A percentile compares a stretch with the other conserved stretches of the same genome.
phyloP scores from a whole-genome alignment of 2,888 invertebrate species.

The Lacanobia wlatinum region DNA sequence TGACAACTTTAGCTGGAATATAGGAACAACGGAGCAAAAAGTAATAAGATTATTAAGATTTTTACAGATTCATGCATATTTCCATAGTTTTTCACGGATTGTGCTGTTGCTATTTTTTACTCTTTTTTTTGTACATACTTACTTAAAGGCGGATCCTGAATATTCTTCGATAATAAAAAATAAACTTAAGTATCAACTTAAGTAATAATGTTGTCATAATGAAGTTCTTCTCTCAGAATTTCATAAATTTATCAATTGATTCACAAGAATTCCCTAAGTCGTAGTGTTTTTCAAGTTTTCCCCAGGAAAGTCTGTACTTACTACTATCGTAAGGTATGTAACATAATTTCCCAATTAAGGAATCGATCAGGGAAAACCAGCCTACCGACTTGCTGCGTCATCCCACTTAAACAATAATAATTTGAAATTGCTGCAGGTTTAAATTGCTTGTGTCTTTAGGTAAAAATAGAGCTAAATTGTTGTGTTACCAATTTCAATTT shows the following conservation, averaged over 20 bases:
- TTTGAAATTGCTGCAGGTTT: constrained; percentile 9
- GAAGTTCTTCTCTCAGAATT: too few species aligned
- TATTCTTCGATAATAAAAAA: too few species aligned
- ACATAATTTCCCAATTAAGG: constrained; percentile 21
- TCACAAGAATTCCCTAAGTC: background rate
- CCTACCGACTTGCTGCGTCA: constrained; percentile 16
- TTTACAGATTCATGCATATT: background rate
- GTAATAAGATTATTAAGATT: background rate
- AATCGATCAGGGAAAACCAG: constrained; percentile 2
- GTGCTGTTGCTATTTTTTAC: background rate
- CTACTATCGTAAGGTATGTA: background rate
- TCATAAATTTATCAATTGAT: background rate
- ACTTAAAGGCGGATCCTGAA: too few species aligned
- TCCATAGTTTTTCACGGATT: background rate
- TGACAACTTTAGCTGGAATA: background rate
- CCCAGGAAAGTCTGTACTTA: constrained; percentile 16
- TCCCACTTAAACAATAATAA: constrained; percentile 6
- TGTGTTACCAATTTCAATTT: background rate
- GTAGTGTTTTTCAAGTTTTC: background rate
- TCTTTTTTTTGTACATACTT: too few species aligned
- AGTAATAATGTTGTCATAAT: too few species aligned
- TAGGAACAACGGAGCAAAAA: background rate
- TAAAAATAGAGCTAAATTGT: constrained; percentile 10
- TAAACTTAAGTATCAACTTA: too few species aligned
- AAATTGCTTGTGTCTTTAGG: background rate